Conservation (phyloP, 2,113 vertebrate species). For the Madoqua kirkii region DNA sequence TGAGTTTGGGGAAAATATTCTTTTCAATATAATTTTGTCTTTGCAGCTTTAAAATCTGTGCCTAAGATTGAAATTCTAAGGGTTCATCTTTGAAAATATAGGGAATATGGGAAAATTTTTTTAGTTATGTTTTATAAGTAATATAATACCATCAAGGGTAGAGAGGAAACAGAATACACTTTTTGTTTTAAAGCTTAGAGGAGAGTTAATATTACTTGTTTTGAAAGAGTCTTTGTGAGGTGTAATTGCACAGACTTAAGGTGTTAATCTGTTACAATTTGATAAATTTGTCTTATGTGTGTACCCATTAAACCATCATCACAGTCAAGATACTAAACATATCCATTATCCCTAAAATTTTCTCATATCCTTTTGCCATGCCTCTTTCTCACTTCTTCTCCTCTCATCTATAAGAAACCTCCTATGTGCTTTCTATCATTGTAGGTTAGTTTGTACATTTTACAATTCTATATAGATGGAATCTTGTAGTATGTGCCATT, state of each 20-base stretch:
- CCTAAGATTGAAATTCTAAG: not conserved
- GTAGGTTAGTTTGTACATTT: not conserved
- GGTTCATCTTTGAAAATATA: not conserved
- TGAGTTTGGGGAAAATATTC: not conserved
- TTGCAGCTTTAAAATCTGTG: not conserved
- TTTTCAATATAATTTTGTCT: not conserved
- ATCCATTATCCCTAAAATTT: not conserved
- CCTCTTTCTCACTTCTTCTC: not conserved
- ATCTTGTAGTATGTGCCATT: not conserved
- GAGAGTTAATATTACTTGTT: not conserved
- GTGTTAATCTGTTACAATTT: not conserved
- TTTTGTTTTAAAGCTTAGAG: slow-evolving; percentile 21
- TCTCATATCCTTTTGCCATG: not conserved
- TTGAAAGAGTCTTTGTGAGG: not conserved
- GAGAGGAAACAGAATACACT: not conserved
- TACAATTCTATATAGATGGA: not conserved
- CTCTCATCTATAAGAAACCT: not conserved
- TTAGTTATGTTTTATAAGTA: not conserved
- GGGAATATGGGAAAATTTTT: not conserved
- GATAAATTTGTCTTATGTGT: not conserved
- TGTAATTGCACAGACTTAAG: not conserved
- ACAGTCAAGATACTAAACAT: not conserved
- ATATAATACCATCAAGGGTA: not conserved
- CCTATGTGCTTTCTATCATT: not conserved
- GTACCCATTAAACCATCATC: not conserved